Base-by-base conservation (phyloP, 2,113 vertebrate genomes). In the Grallaria varia region DNA sequence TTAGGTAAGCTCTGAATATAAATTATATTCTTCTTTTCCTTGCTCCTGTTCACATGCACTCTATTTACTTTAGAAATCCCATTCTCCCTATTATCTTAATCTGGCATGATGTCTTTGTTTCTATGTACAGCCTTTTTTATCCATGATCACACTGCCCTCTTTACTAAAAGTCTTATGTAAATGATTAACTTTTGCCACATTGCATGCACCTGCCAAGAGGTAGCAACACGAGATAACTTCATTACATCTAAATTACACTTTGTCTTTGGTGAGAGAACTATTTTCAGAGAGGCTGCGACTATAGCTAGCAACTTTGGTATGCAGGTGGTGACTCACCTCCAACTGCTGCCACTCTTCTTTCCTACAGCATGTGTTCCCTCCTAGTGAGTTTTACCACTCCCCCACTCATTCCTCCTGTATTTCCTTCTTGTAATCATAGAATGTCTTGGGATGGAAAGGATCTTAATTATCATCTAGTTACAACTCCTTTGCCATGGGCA, bases 1-100 rank as follows among this genome's bases (percentile, higher is more conserved):
- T 60, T 62, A 76, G 24, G 27, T 59, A 39, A 68, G 9, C 10
- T 64, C 16, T 60, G 72, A 78, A 83, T 85, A 79, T 28, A 85
- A 82, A 76, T 76, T 52, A 37, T 19, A 27, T 33, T 56, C 14
- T 68, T 82, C 4, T 20, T 87, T 79, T n/a, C 44, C 16, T 79
- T 31, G 8, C 12, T 79, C 35, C 49, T 85, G 14, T 83, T 91
- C 87, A 37, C 22, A n/a, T 0, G 1, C 66, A 20, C 12, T 90
- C 72, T 85, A 27, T 87, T 93, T 91, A n/a, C 22, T 85, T 93
- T 89, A 79, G 17, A 44, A 63, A 79, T 85, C 35, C 49, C 35
- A 63, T 97, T 93, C 91, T 67, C 35, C 56, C 10, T 84, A 14
- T 87, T 75, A 87, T 39, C 31, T 75, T 63, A 59, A 79, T 76